phyloP scores from a whole-genome alignment of 2,797 vertebrate species.

The Leptatherina wallacei region DNA sequence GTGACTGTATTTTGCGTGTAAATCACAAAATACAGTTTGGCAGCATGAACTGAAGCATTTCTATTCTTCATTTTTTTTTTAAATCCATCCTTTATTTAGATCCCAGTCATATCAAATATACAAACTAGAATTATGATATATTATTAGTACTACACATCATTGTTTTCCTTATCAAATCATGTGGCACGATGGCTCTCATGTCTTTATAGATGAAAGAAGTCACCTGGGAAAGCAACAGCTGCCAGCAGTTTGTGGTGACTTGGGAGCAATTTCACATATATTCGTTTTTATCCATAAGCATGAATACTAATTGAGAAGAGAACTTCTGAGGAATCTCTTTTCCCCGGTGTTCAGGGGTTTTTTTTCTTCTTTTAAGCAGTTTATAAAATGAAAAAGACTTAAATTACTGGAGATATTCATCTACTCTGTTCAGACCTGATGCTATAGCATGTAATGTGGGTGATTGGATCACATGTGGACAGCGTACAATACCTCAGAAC shows the following conservation, averaged over 20 bases:
- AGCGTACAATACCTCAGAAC: not conserved
- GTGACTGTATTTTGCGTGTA: slow-evolving; percentile 20
- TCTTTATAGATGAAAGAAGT: slow-evolving; percentile 73
- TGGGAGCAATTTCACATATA: slow-evolving; percentile 69
- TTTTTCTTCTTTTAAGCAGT: slow-evolving; percentile 20
- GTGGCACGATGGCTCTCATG: slow-evolving; percentile 48
- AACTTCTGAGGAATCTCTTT: slow-evolving; percentile 24
- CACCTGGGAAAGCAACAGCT: slow-evolving; percentile 74
- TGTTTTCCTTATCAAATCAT: slow-evolving; percentile 17
- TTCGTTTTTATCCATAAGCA: slow-evolving; percentile 51
- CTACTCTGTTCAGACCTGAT: not conserved
- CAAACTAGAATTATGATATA: not conserved
- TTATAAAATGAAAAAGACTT: slow-evolving; percentile 34
- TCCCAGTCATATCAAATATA: slow-evolving; percentile 42
- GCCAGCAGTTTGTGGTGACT: slow-evolving; percentile 65
- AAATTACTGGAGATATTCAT: slow-evolving; percentile 27
- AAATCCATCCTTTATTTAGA: slow-evolving; percentile 15
- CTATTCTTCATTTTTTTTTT: slow-evolving; percentile 3
- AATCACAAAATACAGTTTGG: slow-evolving; percentile 22
- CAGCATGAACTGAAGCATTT: slow-evolving; percentile 32
- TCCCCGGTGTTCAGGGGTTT: not conserved
- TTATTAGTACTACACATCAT: not conserved
- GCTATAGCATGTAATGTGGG: not conserved
- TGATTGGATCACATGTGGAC: not conserved
- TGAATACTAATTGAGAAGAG: slow-evolving; percentile 61